A percentile compares a stretch with the other conserved stretches of the same genome.
Conservation (phyloP, 2,797 vertebrate genomes). For the Calcarius lapponicus region DNA sequence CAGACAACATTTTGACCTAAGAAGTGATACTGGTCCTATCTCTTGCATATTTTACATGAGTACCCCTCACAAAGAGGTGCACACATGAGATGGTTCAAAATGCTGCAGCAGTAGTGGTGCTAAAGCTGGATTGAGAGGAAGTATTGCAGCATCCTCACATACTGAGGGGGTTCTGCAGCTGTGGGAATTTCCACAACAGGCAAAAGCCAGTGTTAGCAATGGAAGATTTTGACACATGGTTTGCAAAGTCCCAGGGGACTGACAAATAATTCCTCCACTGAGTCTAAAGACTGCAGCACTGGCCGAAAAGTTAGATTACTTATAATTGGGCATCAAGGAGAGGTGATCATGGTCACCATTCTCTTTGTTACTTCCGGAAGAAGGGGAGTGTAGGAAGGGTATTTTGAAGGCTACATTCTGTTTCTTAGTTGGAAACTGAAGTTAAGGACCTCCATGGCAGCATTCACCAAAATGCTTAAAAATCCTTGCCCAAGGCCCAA, state of each 20-base stretch:
- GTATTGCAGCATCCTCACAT: rapidly evolving
- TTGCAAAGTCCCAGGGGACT: background rate
- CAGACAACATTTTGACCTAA: background rate
- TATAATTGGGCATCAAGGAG: background rate
- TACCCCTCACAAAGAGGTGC: background rate
- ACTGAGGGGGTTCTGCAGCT: background rate
- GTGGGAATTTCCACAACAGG: background rate
- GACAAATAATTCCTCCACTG: background rate
- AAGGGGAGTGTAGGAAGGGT: background rate
- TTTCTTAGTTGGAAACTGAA: background rate
- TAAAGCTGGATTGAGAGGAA: background rate
- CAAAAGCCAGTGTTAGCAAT: background rate
- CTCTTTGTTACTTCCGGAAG: background rate
- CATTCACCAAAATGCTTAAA: background rate
- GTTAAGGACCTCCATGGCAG: background rate
- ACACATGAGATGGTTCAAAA: background rate
- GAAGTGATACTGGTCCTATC: background rate
- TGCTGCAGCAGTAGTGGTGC: background rate
- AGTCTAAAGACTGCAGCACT: background rate
- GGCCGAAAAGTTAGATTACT: background rate
- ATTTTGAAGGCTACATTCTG: background rate
- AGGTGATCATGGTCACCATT: background rate
- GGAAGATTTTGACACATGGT: background rate
- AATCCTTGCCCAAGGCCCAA: background rate
- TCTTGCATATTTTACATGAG: background rate